These are phyloP conservation scores for Stictocephala bisonia DNA, from an alignment of 2,888 invertebrate genomes.

Conservation along the genomic window DNA sequence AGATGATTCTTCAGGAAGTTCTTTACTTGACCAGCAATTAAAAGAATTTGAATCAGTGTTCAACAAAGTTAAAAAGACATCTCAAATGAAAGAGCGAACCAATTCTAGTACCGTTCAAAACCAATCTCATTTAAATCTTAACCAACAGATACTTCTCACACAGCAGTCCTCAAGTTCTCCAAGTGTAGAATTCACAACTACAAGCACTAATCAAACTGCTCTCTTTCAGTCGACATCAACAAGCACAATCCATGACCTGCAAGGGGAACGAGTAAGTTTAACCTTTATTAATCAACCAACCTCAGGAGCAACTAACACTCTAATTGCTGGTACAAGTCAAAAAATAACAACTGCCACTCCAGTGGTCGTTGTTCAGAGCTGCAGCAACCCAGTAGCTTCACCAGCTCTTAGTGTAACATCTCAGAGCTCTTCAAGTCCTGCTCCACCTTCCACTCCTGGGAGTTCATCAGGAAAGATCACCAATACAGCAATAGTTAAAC, in stretches of 20 bases:
- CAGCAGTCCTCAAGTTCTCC: constrained; percentile 52
- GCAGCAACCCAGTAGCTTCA: constrained; percentile 68
- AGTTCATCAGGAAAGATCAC: constrained; percentile 55
- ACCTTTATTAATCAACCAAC: constrained; percentile 54
- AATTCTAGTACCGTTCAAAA: constrained; percentile 69
- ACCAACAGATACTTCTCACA: constrained; percentile 52
- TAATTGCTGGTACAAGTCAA: constrained; percentile 49
- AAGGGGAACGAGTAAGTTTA: constrained; percentile 53
- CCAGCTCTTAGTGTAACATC: constrained; percentile 70
- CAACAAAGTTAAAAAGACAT: constrained; percentile 72
- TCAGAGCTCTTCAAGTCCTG: constrained; percentile 70
- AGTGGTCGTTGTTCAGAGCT: constrained; percentile 67
- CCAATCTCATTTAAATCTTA: constrained; percentile 57
- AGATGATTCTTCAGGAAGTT: constrained; percentile 76
- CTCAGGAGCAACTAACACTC: constrained; percentile 44
- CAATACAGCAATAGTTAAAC: constrained; percentile 48
- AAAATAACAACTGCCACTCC: constrained; percentile 64
- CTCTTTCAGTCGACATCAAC: constrained; percentile 53
- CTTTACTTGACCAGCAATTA: constrained; percentile 81
- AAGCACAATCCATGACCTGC: constrained; percentile 53
- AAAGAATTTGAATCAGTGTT: constrained; percentile 84
- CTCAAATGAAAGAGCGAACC: constrained; percentile 72
- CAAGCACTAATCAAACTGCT: constrained; percentile 51
- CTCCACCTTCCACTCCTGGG: constrained; percentile 67
- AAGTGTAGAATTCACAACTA: constrained; percentile 51